Evolutionary conservation across 2,888 invertebrate genomes (phyloP).

Genomic region (Pyrocoelia pectoralis): DNA sequence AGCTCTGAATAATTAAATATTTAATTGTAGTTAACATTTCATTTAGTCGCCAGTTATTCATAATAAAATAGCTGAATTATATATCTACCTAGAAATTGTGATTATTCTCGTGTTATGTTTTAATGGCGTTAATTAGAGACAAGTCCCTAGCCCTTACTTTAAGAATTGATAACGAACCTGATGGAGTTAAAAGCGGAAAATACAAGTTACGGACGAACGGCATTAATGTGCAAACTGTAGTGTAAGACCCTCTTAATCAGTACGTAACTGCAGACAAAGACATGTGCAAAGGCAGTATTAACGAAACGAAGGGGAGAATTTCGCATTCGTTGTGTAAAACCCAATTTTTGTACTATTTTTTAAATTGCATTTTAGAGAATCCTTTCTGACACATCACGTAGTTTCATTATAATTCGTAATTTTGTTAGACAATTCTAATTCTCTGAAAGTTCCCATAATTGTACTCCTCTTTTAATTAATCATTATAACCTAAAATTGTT

Average conservation of each 20-base stretch:
- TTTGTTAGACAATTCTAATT: slow-evolving; percentile 14
- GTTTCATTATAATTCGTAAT: slow-evolving; percentile 26
- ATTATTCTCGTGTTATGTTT: slow-evolving; percentile 19
- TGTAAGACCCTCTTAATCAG: slow-evolving; percentile 27
- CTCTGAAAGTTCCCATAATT: background rate
- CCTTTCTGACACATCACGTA: slow-evolving; percentile 23
- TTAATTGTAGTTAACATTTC: background rate
- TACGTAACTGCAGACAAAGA: slow-evolving; percentile 19
- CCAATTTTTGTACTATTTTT: slow-evolving; percentile 23
- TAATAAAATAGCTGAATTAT: background rate
- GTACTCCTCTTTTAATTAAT: no score
- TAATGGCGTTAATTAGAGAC: slow-evolving; percentile 22
- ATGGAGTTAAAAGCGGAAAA: slow-evolving; percentile 17
- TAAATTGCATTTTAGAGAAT: slow-evolving; percentile 24
- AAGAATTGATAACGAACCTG: slow-evolving; percentile 21
- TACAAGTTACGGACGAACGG: slow-evolving; percentile 10
- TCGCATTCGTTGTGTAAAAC: slow-evolving; percentile 17
- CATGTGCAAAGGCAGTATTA: slow-evolving; percentile 24
- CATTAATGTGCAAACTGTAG: slow-evolving; percentile 15
- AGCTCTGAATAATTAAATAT: background rate
- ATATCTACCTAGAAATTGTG: background rate
- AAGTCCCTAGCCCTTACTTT: slow-evolving; percentile 13
- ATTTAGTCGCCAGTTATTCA: background rate
- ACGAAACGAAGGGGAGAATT: slow-evolving; percentile 19
- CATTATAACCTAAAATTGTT: no score